Percentiles rank a stretch among this genome's conserved stretches.
These are phyloP conservation scores for Uloborus diversus DNA, from an alignment of 1,140 invertebrate genomes.

Conservation along the genomic window DNA sequence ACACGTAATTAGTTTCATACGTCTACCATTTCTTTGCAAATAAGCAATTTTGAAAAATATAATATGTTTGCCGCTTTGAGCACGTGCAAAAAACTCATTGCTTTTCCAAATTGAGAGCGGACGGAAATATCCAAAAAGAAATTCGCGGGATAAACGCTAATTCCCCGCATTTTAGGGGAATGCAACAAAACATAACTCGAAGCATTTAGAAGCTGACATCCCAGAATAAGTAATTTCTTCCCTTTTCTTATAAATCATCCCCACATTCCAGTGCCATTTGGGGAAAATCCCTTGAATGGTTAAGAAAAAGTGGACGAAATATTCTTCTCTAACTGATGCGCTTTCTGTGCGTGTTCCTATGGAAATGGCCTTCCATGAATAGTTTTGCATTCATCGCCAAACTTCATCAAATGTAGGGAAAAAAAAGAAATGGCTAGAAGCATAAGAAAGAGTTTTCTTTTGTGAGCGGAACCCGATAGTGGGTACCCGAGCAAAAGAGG, in stretches of 20 bases:
- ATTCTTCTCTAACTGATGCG: background rate
- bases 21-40: too few relatives aligned
- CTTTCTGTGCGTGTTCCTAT: background rate
- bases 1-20: too few relatives aligned
- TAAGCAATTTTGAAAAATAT: too few relatives aligned
- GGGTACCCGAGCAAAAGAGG: background rate
- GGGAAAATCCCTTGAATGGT: background rate
- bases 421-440: conserved; percentile 3
- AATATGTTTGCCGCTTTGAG: too few relatives aligned
- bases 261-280: background rate
- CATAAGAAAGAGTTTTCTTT: background rate
- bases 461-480: background rate
- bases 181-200: too few relatives aligned
- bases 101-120: too few relatives aligned
- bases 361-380: conserved; percentile 40
- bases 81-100: too few relatives aligned
- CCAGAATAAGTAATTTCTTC: background rate
- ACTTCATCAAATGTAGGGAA: conserved; percentile 40
- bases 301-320: background rate
- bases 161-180: too few relatives aligned
- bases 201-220: too few relatives aligned
- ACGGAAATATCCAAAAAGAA: too few relatives aligned
- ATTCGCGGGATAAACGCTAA: too few relatives aligned
- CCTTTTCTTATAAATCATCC: background rate
- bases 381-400: conserved; percentile 48